phyloP scores from a whole-genome alignment of 2,797 vertebrate genomes.

The Tiaroga cobitis region DNA sequence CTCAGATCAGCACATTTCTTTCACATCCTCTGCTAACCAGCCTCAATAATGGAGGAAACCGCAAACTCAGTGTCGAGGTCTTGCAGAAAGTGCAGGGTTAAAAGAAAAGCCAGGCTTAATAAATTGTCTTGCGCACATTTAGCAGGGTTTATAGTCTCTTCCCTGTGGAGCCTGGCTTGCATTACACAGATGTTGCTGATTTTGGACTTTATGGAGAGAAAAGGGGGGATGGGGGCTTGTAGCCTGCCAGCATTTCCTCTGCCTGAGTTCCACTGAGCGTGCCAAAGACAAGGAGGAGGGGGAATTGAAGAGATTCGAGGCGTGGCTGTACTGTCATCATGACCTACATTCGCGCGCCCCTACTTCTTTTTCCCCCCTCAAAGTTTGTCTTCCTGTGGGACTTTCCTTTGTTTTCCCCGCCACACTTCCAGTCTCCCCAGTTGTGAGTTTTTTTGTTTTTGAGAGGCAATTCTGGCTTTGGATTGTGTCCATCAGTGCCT shows the following conservation, averaged over 20 bases:
- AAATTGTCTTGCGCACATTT: slow-evolving; percentile 58
- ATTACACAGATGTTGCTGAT: slow-evolving; percentile 79
- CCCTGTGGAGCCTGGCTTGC: slow-evolving; percentile 71
- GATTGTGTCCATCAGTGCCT: slow-evolving; percentile 49
- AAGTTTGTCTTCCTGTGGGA: slow-evolving; percentile 56
- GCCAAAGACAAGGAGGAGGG: slow-evolving; percentile 54
- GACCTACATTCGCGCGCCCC: slow-evolving; percentile 72
- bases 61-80: background rate
- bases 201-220: slow-evolving; percentile 66
- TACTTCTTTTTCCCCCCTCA: slow-evolving; percentile 50
- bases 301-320: slow-evolving; percentile 42
- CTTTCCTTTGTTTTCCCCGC: slow-evolving; percentile 41
- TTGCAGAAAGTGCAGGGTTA: slow-evolving; percentile 41
- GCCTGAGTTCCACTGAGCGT: slow-evolving; percentile 53
- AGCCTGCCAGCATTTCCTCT: slow-evolving; percentile 64
- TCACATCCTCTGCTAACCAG: slow-evolving; percentile 19
- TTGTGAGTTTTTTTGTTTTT: slow-evolving; percentile 49
- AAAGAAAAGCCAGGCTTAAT: slow-evolving; percentile 50
- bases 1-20: slow-evolving; percentile 40
- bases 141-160: slow-evolving; percentile 53
- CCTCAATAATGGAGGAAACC: slow-evolving; percentile 27
- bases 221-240: slow-evolving; percentile 56
- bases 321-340: slow-evolving; percentile 72
- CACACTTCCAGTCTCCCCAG: slow-evolving; percentile 36
- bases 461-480: slow-evolving; percentile 43